A percentile compares a stretch with the other conserved stretches of the same genome.
Evolutionary conservation across 2,113 vertebrate species (phyloP).

Genomic region (Andinoacara biseriatus): DNA sequence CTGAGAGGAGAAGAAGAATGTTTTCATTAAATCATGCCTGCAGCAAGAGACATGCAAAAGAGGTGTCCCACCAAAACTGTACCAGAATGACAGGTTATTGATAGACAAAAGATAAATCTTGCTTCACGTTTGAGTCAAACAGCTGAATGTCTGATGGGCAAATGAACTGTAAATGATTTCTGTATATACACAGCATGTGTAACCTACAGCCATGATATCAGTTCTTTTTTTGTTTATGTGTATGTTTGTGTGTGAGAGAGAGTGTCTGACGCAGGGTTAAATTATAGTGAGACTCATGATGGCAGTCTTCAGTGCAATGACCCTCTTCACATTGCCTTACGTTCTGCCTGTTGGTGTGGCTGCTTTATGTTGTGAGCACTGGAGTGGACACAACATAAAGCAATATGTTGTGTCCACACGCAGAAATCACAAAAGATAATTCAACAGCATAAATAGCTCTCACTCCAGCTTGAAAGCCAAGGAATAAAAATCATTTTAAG

Average conservation of each 20-base stretch:
- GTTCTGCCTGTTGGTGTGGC: neutral
- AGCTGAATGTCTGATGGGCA: neutral
- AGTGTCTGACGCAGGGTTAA: neutral
- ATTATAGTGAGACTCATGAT: neutral
- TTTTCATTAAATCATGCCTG: neutral
- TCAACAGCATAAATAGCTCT: too few species aligned
- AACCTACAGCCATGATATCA: too few species aligned
- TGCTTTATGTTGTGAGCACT: too few species aligned
- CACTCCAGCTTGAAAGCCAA: too few species aligned
- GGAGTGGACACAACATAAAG: too few species aligned
- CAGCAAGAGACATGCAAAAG: neutral
- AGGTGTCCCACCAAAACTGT: neutral
- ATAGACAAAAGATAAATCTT: neutral
- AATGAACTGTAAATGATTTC: neutral
- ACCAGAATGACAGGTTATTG: neutral
- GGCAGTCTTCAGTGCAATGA: neutral
- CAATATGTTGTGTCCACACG: too few species aligned
- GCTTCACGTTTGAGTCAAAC: neutral
- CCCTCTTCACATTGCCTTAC: neutral
- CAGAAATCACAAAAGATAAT: too few species aligned
- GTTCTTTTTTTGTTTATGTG: neutral
- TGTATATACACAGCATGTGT: too few species aligned
- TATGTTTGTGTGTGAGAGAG: neutral
- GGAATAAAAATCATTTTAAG: too few species aligned
- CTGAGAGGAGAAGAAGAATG: neutral